phyloP scores from a whole-genome alignment of 1,140 invertebrate genomes.

The Panonychus citri region DNA sequence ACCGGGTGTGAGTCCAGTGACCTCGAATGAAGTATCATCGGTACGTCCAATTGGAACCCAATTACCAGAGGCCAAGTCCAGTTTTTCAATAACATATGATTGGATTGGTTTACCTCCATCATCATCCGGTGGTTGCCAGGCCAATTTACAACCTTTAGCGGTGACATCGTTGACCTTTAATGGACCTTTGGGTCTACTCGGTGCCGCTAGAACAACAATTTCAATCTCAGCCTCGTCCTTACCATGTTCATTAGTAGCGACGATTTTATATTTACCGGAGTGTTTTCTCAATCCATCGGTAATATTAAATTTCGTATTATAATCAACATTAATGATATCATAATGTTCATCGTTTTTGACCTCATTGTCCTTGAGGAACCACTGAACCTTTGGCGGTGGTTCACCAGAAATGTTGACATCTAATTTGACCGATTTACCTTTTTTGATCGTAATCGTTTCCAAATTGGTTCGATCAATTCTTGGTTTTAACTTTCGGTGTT shows the following conservation, averaged over 20 bases:
- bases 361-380: conserved; percentile 48
- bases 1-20: conserved; percentile 56
- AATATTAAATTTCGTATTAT: conserved; percentile 37
- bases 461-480: conserved; percentile 46
- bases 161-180: conserved; percentile 60
- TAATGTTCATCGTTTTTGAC: background rate
- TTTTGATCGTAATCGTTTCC: conserved; percentile 65
- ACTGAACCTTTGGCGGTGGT: conserved; percentile 69
- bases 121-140: conserved; percentile 73
- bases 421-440: conserved; percentile 70
- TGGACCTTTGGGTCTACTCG: conserved; percentile 8
- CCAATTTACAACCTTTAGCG: conserved; percentile 81
- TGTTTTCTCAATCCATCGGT: conserved; percentile 63
- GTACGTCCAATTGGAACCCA: conserved; percentile 87
- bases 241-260: conserved; percentile 66
- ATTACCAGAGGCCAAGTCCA: conserved; percentile 48
- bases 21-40: conserved; percentile 66
- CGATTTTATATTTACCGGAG: conserved; percentile 72
- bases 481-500: conserved; percentile 70
- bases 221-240: conserved; percentile 77
- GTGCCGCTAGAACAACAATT: conserved; percentile 36
- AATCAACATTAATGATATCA: conserved; percentile 43
- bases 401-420: conserved; percentile 83
- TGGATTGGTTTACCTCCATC: conserved; percentile 87
- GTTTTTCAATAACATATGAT: conserved; percentile 88